These are phyloP conservation scores for Panthera leo DNA, from an alignment of 2,113 vertebrate genomes.

Conservation along the genomic window DNA sequence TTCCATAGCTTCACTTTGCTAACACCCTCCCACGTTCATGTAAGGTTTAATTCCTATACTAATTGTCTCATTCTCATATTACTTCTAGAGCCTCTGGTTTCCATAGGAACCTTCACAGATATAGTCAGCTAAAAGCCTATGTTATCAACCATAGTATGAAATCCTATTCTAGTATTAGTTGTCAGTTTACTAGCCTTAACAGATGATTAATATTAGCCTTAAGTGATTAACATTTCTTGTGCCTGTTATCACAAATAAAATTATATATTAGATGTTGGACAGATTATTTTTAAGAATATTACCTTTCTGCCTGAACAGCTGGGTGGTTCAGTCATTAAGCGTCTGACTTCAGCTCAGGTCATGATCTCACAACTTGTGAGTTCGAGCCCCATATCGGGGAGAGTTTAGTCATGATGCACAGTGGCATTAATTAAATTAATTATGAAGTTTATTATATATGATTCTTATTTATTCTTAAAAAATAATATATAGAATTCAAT, in stretches of 20 bases:
- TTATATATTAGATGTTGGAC: background rate
- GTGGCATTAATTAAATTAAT: background rate
- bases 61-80: background rate
- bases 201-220: background rate
- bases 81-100: background rate
- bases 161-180: background rate
- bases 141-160: background rate
- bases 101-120: background rate
- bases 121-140: background rate
- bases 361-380: no score
- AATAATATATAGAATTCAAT: background rate
- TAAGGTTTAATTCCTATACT: background rate
- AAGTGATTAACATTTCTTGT: background rate
- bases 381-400: background rate
- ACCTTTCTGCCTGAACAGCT: background rate
- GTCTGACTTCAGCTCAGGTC: no score
- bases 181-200: background rate
- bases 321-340: no score
- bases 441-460: background rate
- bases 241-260: background rate
- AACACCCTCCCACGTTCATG: background rate
- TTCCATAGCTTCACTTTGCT: background rate
- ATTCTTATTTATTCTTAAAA: background rate
- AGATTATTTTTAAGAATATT: background rate
- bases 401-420: background rate